Percentiles rank a stretch among this genome's conserved stretches.
Conservation (phyloP, 2,113 vertebrate genomes). For the Crotalus tigris region DNA sequence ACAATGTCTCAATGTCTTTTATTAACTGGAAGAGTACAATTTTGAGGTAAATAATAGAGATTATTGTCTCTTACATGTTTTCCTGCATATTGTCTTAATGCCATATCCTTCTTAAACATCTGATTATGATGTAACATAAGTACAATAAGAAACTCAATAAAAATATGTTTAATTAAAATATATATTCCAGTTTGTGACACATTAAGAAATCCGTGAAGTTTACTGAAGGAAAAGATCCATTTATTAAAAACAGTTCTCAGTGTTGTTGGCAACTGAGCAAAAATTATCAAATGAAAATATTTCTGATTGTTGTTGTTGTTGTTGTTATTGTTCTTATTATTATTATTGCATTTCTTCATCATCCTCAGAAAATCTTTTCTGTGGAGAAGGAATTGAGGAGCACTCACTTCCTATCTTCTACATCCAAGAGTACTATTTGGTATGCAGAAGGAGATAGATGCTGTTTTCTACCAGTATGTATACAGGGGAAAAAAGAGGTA, state of each 20-base stretch:
- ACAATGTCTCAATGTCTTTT: conserved; percentile 52
- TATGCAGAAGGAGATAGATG: no score
- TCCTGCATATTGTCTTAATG: conserved; percentile 11
- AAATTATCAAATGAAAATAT: background rate
- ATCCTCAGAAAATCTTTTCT: no score
- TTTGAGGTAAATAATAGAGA: background rate
- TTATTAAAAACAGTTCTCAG: background rate
- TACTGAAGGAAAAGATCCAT: background rate
- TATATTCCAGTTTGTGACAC: background rate
- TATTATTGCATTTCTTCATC: no score
- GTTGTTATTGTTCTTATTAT: no score
- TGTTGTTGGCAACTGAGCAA: background rate
- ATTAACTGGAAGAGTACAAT: conserved; percentile 33
- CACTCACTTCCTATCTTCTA: background rate
- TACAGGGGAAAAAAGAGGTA: no score
- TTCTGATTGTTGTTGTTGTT: no score
- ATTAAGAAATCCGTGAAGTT: background rate
- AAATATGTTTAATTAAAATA: background rate
- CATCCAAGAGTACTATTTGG: no score
- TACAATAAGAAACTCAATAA: background rate
- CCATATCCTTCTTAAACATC: background rate
- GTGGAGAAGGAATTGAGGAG: background rate
- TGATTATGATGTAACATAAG: background rate
- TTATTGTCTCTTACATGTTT: background rate
- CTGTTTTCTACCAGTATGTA: no score